A percentile compares a stretch with the other conserved stretches of the same genome.
Evolutionary conservation across 2,797 vertebrate species (phyloP).

Genomic region (Benthosema pterotum): DNA sequence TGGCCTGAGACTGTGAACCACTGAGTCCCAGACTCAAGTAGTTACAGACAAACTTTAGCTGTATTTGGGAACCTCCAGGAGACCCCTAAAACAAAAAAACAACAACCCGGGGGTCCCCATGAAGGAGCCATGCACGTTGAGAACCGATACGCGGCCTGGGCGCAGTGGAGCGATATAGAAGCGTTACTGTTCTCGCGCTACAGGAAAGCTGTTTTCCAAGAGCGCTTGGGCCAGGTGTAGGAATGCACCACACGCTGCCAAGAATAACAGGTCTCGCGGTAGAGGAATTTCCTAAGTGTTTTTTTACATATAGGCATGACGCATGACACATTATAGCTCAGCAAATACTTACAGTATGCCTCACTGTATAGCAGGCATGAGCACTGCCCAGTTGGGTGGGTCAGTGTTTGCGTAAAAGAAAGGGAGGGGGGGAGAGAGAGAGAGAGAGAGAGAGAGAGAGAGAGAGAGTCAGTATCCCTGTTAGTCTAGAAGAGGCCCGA

Average conservation of each 20-base stretch:
- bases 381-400: conserved; percentile 23
- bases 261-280: conserved; percentile 67
- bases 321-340: conserved; percentile 26
- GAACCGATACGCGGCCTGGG: conserved; percentile 8
- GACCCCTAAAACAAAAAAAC: too few species aligned
- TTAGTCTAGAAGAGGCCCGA: not conserved
- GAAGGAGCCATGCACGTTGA: too few species aligned
- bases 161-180: conserved; percentile 38
- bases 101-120: too few species aligned
- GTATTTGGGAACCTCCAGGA: too few species aligned
- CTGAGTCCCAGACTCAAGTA: too few species aligned
- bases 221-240: conserved; percentile 58
- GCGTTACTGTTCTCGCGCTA: conserved; percentile 37
- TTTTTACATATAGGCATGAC: conserved; percentile 36
- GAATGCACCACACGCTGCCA: conserved; percentile 56
- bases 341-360: conserved; percentile 37
- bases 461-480: conserved; percentile 2
- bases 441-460: not conserved
- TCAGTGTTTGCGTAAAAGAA: conserved; percentile 50
- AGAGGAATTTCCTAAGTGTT: conserved; percentile 52
- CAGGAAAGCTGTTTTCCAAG: conserved; percentile 41
- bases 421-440: too few species aligned
- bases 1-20: too few species aligned
- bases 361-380: conserved; percentile 37
- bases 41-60: too few species aligned